phyloP scores from a whole-genome alignment of 2,797 vertebrate species.

The Fratercula arctica region DNA sequence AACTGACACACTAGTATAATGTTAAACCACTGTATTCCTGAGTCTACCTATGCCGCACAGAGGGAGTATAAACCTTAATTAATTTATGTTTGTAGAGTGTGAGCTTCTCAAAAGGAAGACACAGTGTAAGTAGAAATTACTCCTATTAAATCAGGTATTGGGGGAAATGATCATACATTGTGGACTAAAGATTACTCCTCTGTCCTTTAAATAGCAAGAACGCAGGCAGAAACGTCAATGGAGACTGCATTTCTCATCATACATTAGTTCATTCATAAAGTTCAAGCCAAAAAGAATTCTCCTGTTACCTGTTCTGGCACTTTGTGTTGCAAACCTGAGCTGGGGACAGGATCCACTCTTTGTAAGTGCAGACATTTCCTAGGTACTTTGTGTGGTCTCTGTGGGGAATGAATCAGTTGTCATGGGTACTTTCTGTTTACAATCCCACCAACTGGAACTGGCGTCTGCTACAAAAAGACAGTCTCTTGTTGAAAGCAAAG shows the following conservation, averaged over 20 bases:
- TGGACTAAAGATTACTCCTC: neutral
- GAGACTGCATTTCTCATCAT: neutral
- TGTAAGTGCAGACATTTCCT: conserved; percentile 13
- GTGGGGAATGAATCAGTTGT: conserved; percentile 30
- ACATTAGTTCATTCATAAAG: conserved; percentile 9
- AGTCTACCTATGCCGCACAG: conserved; percentile 2
- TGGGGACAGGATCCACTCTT: conserved; percentile 22
- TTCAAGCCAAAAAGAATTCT: neutral
- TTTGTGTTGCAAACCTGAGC: neutral
- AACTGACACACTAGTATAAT: neutral
- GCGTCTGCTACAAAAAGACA: neutral
- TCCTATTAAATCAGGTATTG: neutral
- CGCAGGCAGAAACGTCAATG: neutral
- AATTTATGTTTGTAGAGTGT: conserved; percentile 26
- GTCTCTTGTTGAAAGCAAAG: conserved; percentile 38
- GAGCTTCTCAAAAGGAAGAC: conserved; percentile 21
- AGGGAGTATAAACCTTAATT: conserved; percentile 49
- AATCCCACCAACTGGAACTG: neutral
- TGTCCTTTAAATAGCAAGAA: neutral
- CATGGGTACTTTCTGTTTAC: conserved; percentile 40
- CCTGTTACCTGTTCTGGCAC: neutral
- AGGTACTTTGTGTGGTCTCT: neutral
- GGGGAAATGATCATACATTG: neutral
- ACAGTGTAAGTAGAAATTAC: conserved; percentile 13
- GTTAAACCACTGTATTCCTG: conserved; percentile 18